Evolutionary conservation across 2,888 invertebrate genomes (phyloP).

Genomic region (Cerceris rybyensis): DNA sequence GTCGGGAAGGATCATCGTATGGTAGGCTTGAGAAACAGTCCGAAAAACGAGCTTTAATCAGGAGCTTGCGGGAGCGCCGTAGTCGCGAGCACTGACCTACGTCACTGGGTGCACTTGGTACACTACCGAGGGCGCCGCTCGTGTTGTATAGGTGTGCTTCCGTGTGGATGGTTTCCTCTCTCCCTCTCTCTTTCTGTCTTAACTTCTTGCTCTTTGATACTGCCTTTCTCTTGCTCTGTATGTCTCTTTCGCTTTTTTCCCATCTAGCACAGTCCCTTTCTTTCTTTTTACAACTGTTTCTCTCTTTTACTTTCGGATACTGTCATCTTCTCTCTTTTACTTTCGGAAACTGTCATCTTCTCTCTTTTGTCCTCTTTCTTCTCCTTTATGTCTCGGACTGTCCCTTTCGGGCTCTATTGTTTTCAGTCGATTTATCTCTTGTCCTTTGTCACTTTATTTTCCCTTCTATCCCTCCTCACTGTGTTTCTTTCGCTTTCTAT

Average conservation of each 20-base stretch:
- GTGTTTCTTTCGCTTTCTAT: too few species aligned
- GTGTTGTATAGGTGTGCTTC: constrained; percentile 47
- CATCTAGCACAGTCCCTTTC: not conserved
- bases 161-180: constrained; percentile 44
- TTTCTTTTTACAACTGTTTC: not conserved
- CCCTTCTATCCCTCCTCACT: too few species aligned
- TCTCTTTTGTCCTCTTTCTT: not conserved
- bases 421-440: too few species aligned
- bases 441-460: too few species aligned
- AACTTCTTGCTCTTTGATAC: not conserved
- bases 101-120: constrained; percentile 69
- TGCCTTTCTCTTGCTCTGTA: not conserved
- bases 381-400: too few species aligned
- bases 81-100: constrained; percentile 73
- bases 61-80: constrained; percentile 54
- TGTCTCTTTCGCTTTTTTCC: not conserved
- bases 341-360: constrained; percentile 7
- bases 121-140: constrained; percentile 48
- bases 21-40: not conserved
- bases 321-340: constrained; percentile 4
- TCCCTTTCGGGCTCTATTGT: too few species aligned
- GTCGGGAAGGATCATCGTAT: constrained; percentile 33
- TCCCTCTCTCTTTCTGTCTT: constrained; percentile 9
- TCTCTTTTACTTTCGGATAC: constrained; percentile 2
- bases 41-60: constrained; percentile 32